Percentiles rank a stretch among this genome's conserved stretches.
Evolutionary conservation across 92 coral and sea anemone genomes (phyloP).

Genomic region (Desmophyllum pertusum): DNA sequence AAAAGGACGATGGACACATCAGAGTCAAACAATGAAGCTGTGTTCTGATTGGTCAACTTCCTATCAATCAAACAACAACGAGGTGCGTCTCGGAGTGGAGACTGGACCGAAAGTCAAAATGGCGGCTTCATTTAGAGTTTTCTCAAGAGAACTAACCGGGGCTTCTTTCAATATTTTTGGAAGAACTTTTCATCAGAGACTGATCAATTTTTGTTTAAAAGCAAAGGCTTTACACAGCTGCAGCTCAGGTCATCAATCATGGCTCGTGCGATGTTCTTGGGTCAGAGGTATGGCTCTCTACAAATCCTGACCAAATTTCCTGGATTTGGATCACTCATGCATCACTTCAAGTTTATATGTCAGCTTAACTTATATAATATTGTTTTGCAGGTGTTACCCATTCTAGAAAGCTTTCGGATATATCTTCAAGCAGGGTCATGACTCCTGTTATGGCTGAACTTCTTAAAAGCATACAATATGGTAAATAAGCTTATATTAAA

Average conservation of each 20-base stretch:
- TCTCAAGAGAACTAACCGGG: neutral
- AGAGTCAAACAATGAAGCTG: slow-evolving; percentile 7
- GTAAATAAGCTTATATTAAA: no score
- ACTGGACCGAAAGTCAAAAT: slow-evolving; percentile 18
- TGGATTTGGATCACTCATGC: no score
- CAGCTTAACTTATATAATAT: neutral
- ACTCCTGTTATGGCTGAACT: slow-evolving; percentile 38
- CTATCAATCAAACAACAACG: slow-evolving; percentile 71
- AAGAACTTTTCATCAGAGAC: neutral
- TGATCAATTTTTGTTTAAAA: neutral
- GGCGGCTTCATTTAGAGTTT: slow-evolving; percentile 22
- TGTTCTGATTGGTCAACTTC: slow-evolving; percentile 64
- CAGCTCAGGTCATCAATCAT: slow-evolving; percentile 3
- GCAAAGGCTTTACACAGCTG: neutral
- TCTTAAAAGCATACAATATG: slow-evolving; percentile 36
- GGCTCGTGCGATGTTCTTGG: slow-evolving; percentile 2
- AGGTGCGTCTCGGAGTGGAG: neutral
- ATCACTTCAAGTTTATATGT: neutral
- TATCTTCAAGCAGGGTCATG: slow-evolving; percentile 9
- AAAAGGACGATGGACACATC: slow-evolving; percentile 56
- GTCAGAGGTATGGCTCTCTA: slow-evolving; percentile 6
- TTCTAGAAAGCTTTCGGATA: neutral
- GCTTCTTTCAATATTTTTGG: neutral
- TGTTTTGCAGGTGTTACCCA: slow-evolving; percentile 6
- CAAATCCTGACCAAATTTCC: neutral